These are phyloP conservation scores for Meiosimyza decipiens DNA, from an alignment of 2,888 invertebrate species.

Conservation along the genomic window DNA sequence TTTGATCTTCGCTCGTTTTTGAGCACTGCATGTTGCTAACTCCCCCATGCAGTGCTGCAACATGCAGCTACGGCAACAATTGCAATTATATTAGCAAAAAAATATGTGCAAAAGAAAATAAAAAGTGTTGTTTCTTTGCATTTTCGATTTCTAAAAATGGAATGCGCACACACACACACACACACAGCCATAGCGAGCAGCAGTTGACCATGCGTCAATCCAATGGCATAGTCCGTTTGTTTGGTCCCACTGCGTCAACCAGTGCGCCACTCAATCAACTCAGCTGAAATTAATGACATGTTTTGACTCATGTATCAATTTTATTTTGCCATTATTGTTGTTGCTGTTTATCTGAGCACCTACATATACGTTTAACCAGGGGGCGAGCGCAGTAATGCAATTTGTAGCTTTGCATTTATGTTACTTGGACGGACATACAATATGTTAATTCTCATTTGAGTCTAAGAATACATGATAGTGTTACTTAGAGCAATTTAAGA, in stretches of 20 bases:
- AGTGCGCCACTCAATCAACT: slow-evolving; percentile 27
- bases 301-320: slow-evolving; percentile 30
- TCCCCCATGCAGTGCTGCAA: slow-evolving; percentile 30
- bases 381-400: too few species aligned
- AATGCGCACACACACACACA: neutral
- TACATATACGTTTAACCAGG: too few species aligned
- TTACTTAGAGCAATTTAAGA: too few species aligned
- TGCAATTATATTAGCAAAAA: slow-evolving; percentile 20
- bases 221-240: neutral
- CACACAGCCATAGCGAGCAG: neutral
- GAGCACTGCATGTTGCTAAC: neutral
- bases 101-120: neutral
- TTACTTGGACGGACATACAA: too few species aligned
- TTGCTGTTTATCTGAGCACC: too few species aligned
- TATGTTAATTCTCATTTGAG: too few species aligned
- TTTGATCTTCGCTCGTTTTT: slow-evolving; percentile 18
- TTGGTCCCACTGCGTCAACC: slow-evolving; percentile 8
- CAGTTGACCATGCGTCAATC: slow-evolving; percentile 11
- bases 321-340: neutral
- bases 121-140: neutral
- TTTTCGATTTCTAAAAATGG: slow-evolving; percentile 1
- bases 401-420: too few species aligned
- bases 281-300: slow-evolving; percentile 27
- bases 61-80: slow-evolving; percentile 7
- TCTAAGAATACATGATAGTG: too few species aligned